These are phyloP conservation scores for Spodoptera exigua DNA, from an alignment of 2,888 invertebrate genomes.

Conservation along the genomic window DNA sequence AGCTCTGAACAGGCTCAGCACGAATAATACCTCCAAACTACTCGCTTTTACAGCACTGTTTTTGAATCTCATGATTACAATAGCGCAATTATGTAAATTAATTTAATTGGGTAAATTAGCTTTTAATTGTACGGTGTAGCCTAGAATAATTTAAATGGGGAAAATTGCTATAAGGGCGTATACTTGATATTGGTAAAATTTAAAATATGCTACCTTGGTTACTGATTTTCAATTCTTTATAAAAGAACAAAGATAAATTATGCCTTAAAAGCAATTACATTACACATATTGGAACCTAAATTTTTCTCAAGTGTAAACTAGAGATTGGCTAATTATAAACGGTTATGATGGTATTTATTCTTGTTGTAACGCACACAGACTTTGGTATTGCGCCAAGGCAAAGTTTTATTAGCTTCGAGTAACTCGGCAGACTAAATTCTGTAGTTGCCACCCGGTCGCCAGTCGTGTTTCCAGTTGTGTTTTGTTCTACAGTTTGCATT, in stretches of 20 bases:
- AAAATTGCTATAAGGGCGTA: neutral
- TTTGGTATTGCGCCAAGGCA: conserved; percentile 54
- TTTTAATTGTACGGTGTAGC: conserved; percentile 10
- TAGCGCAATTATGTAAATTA: conserved; percentile 31
- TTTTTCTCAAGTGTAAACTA: conserved; percentile 16
- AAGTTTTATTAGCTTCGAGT: conserved; percentile 74
- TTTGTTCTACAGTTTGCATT: conserved; percentile 58
- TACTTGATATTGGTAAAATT: too few species aligned
- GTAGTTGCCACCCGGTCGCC: conserved; percentile 53
- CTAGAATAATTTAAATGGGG: neutral
- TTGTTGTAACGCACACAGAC: conserved; percentile 51
- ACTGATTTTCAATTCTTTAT: too few species aligned
- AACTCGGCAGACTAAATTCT: conserved; percentile 63
- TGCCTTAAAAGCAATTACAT: too few species aligned
- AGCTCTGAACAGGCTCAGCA: conserved; percentile 2
- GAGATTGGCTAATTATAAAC: conserved; percentile 23
- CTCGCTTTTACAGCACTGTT: conserved; percentile 17
- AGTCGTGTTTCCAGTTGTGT: conserved; percentile 51
- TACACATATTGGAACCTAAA: conserved; percentile 18
- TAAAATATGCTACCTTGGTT: too few species aligned
- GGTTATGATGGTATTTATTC: conserved; percentile 54
- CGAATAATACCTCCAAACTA: conserved; percentile 29
- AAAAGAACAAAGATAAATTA: too few species aligned
- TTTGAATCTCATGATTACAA: conserved; percentile 16
- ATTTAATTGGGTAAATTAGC: conserved; percentile 32